Evolutionary conservation across 2,113 vertebrate species (phyloP), one percentile per base, ranked within the genome.

Genomic region (Cyanistes caeruleus): DNA sequence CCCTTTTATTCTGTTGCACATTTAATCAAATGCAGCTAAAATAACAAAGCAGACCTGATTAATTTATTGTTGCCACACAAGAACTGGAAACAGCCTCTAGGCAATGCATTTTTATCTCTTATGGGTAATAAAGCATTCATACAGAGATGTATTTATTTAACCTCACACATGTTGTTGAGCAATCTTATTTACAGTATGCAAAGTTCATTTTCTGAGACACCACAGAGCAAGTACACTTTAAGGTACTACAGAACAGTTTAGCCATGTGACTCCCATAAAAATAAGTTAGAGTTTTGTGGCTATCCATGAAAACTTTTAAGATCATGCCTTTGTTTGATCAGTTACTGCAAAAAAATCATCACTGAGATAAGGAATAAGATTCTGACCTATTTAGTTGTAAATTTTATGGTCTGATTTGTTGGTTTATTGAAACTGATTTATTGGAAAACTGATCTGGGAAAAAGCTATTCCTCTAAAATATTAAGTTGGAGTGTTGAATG

Each of bases 11-110:
- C 37, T 83, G 12, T 48, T 83, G 58, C 21, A n/a, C 20, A 8
- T 90, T 83, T 91, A 92, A 97, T 83, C 56, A 97, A 84, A 86
- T 52, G 16, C 94, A 97, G 74, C 88, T 97, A 93, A 95, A 93
- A 94, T 64, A 96, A 91, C 73, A 97, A 91, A 92, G 46, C 15
- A 77, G 22, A 69, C 18, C 20, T 65, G 65, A 86, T 73, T 96
- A 96, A 93, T 95, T 95, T 95, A 94, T 64, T 3, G 8, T 59
- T 96, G 74, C 94, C 93, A 91, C 92, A 84, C 75, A 95, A 85
- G 86, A 96, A 69, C 72, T 94, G 68, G 84, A 88, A 96, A 86
- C n/a, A 93, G 21, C 75, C 78, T 88, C 59, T 55, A 87, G 84
- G 87, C 81, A 93, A 53, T 48, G 60, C 22, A 81, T 95, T 94